A percentile compares a stretch with the other conserved stretches of the same genome.
phyloP scores from a whole-genome alignment of 2,888 invertebrate genomes.

The Acleris laterana region DNA sequence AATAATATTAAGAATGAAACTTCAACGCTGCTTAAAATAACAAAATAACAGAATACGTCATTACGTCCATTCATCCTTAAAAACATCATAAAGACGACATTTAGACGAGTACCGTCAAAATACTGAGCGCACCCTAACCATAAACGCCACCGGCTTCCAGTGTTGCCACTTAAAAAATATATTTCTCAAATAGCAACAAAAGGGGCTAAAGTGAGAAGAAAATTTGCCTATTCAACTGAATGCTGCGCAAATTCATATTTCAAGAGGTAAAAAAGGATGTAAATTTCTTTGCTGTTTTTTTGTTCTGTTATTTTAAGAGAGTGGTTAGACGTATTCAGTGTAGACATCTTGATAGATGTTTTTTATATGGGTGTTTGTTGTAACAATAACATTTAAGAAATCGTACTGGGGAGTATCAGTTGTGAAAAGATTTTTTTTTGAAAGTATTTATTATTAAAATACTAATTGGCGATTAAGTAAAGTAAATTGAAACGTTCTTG shows the following conservation, averaged over 20 bases:
- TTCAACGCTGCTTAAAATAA: conserved; percentile 1
- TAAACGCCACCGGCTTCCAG: conserved; percentile 34
- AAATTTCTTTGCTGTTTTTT: conserved; percentile 26
- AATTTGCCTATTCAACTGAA: conserved; percentile 45
- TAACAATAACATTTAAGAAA: conserved; percentile 8
- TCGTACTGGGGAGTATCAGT: not conserved
- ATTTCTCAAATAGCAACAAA: conserved; percentile 42
- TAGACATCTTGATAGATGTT: conserved; percentile 30
- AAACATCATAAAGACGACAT: conserved; percentile 35
- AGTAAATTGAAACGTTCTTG: too few relatives aligned
- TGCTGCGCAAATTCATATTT: conserved; percentile 44
- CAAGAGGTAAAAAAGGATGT: conserved; percentile 35
- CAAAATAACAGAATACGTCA: conserved; percentile 15
- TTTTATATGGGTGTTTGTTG: conserved; percentile 1
- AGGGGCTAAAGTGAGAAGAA: conserved; percentile 42
- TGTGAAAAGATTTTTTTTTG: not conserved
- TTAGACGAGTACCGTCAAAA: conserved; percentile 29
- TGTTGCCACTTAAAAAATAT: conserved; percentile 44
- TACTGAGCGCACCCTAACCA: conserved; percentile 22
- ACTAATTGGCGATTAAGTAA: too few relatives aligned
- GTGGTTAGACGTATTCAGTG: conserved; percentile 24
- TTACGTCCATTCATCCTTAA: conserved; percentile 11
- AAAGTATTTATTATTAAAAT: not conserved
- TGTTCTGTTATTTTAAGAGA: conserved; percentile 32
- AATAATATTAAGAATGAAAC: not conserved